A percentile compares a stretch with the other conserved stretches of the same genome.
These are phyloP conservation scores for Nesoenas mayeri DNA, from an alignment of 2,113 vertebrate species.

Conservation along the genomic window DNA sequence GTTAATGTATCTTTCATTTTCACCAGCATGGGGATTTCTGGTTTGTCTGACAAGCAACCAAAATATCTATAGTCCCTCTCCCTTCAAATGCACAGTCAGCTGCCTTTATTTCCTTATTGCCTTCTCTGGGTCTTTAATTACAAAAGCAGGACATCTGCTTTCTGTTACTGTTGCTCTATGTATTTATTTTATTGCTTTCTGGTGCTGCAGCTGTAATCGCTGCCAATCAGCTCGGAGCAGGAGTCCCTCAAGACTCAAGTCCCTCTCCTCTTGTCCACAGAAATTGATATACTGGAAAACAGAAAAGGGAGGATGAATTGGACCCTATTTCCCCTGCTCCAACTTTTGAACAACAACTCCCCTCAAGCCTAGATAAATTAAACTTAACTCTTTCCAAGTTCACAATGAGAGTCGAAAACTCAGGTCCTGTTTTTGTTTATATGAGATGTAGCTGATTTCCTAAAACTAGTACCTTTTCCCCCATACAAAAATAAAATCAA, in stretches of 20 bases:
- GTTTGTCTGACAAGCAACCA: not conserved
- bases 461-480: not conserved
- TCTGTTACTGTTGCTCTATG: conserved; percentile 16
- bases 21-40: not conserved
- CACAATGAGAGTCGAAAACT: not conserved
- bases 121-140: conserved; percentile 18
- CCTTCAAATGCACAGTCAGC: not conserved
- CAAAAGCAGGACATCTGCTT: conserved; percentile 56
- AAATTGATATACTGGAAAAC: conserved; percentile 15
- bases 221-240: not conserved
- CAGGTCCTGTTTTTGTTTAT: not conserved
- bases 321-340: not conserved
- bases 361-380: conserved; percentile 36
- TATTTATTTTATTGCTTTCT: conserved; percentile 48
- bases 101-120: not conserved
- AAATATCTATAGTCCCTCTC: not conserved
- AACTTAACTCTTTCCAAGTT: conserved; percentile 18
- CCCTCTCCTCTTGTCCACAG: not conserved
- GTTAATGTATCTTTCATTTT: not conserved
- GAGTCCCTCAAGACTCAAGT: conserved; percentile 5
- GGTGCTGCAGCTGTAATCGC: not conserved
- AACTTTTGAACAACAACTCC: not conserved
- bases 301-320: conserved; percentile 13
- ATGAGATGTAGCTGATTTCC: not conserved
- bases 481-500: not conserved